A percentile compares a stretch with the other conserved stretches of the same genome.
phyloP scores from a whole-genome alignment of 2,113 vertebrate genomes.

The Oenanthe oenanthe region DNA sequence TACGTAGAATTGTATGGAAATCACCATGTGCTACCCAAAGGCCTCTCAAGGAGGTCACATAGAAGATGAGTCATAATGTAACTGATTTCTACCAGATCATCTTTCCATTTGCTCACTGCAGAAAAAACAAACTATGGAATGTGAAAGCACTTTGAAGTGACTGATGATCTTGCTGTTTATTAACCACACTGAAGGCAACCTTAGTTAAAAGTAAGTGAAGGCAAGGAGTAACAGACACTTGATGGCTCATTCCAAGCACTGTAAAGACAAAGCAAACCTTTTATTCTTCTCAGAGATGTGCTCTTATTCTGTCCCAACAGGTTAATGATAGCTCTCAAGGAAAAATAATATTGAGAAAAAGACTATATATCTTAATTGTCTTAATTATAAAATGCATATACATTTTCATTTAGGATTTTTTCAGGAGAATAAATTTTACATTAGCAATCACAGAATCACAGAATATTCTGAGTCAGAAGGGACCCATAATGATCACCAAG shows the following conservation, averaged over 20 bases:
- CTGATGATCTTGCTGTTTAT: conserved; percentile 48
- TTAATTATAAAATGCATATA: background rate
- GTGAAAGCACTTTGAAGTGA: conserved; percentile 43
- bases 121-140: conserved; percentile 56
- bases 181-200: background rate
- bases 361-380: background rate
- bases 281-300: background rate
- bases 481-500: accelerated
- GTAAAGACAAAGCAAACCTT: background rate
- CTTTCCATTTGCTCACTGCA: conserved; percentile 23
- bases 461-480: background rate
- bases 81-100: conserved; percentile 56
- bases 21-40: conserved; percentile 43
- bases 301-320: background rate
- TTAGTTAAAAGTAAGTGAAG: conserved; percentile 9
- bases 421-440: background rate
- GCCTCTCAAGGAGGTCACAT: conserved; percentile 25
- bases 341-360: background rate
- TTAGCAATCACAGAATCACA: background rate
- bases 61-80: conserved; percentile 55
- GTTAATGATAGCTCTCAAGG: background rate
- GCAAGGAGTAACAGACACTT: background rate
- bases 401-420: background rate
- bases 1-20: background rate
- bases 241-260: background rate